Evolutionary conservation across 2,113 vertebrate species (phyloP).

Genomic region (Columba janthina): DNA sequence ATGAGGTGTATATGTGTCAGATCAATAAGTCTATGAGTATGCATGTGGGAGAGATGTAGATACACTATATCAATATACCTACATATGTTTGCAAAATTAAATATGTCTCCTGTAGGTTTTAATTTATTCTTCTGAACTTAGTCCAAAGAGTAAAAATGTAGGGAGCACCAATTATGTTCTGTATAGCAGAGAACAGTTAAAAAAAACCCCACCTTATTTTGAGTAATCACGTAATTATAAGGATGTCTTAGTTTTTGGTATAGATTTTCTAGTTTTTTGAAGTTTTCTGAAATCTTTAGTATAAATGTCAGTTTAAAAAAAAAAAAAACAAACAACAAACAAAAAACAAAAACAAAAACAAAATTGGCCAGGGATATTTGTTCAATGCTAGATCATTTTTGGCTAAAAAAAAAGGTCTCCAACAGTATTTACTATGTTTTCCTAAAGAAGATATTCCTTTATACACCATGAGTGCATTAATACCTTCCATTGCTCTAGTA

Average conservation of each 20-base stretch:
- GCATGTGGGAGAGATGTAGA: background rate
- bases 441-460: background rate
- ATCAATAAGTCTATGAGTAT: background rate
- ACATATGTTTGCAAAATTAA: background rate
- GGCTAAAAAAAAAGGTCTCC: background rate
- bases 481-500: background rate
- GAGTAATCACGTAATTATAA: background rate
- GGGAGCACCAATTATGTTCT: background rate
- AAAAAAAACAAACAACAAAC: background rate
- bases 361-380: background rate
- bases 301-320: background rate
- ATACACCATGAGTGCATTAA: background rate
- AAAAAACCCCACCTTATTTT: rapidly evolving
- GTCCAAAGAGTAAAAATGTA: background rate
- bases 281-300: background rate
- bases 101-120: background rate
- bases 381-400: background rate
- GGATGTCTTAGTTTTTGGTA: background rate
- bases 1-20: background rate
- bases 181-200: background rate
- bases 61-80: background rate
- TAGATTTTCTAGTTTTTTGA: background rate
- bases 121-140: background rate
- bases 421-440: background rate
- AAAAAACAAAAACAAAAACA: background rate